These are phyloP conservation scores for Onychorhynchus coronatus DNA, from an alignment of 2,113 vertebrate species.

Conservation along the genomic window DNA sequence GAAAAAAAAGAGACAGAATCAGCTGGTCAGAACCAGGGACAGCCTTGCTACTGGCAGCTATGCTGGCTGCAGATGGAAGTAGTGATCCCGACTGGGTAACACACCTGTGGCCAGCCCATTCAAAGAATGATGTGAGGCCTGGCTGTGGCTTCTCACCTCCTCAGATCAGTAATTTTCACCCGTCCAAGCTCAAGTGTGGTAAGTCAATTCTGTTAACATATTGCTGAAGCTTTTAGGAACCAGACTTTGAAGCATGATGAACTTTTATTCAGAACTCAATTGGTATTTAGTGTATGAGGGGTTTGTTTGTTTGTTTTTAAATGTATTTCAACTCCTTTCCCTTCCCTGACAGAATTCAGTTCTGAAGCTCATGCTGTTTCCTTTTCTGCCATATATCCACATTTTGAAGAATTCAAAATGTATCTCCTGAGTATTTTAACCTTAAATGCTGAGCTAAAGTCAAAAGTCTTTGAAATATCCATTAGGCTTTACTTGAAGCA, in stretches of 20 bases:
- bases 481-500: background rate
- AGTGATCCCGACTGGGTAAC: fast-evolving
- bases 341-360: background rate
- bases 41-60: background rate
- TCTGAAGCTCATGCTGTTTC: background rate
- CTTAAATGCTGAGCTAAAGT: background rate
- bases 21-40: background rate
- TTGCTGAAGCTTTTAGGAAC: background rate
- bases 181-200: background rate
- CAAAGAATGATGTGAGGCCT: fast-evolving
- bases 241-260: background rate
- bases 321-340: background rate
- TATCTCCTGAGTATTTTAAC: background rate
- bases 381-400: background rate
- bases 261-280: background rate
- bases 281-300: background rate
- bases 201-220: background rate
- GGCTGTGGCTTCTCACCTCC: background rate
- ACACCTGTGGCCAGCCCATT: fast-evolving
- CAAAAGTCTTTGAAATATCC: background rate
- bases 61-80: background rate
- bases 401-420: background rate
- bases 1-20: background rate
- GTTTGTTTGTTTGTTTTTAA: background rate
- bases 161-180: background rate